These are phyloP conservation scores for Etheostoma spectabile DNA, from an alignment of 2,113 vertebrate genomes.

Conservation along the genomic window DNA sequence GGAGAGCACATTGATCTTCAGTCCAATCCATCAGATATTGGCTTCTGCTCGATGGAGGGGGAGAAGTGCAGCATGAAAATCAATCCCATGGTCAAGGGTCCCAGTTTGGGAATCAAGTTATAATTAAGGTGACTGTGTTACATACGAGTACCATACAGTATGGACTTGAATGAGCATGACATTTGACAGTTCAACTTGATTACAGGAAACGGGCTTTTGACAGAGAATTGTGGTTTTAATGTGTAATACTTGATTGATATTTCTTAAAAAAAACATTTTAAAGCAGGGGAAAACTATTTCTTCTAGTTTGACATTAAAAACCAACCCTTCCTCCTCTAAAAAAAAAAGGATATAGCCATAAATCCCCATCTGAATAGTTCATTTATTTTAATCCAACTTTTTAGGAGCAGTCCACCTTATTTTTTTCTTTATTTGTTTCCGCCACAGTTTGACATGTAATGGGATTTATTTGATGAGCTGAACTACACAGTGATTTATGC, in stretches of 20 bases:
- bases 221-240: neutral
- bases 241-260: neutral
- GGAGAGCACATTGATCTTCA: constrained; percentile 67
- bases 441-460: constrained; percentile 33
- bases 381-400: constrained; percentile 38
- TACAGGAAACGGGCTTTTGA: neutral
- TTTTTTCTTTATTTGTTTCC: constrained; percentile 21
- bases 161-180: neutral
- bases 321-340: too few relatives aligned
- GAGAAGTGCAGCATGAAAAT: constrained; percentile 50
- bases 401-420: constrained; percentile 15
- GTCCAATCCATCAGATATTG: constrained; percentile 67
- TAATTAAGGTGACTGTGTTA: constrained; percentile 22
- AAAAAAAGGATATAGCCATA: neutral
- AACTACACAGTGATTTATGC: constrained; percentile 58
- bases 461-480: constrained; percentile 26
- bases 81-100: constrained; percentile 51
- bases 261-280: neutral
- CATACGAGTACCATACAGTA: neutral
- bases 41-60: constrained; percentile 45
- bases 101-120: constrained; percentile 48
- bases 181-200: neutral
- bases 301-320: constrained; percentile 27
- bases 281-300: neutral
- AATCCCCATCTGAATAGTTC: constrained; percentile 47